These are phyloP conservation scores for Astropecten irregularis DNA, from an alignment of 53 echinoderm and acorn worm species.

Conservation along the genomic window DNA sequence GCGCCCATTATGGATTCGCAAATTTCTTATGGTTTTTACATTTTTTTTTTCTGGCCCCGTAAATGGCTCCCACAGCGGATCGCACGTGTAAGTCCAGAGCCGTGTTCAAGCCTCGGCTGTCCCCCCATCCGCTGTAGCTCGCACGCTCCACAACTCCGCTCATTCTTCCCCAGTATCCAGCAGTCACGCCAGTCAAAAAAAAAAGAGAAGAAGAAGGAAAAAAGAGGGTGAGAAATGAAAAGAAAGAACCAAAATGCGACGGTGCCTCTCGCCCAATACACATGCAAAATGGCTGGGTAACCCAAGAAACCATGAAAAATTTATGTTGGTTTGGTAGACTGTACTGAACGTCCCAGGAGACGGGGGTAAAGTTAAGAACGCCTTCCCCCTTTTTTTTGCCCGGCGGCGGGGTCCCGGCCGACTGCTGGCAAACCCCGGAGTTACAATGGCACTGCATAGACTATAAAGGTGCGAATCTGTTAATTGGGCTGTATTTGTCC, in stretches of 20 bases:
- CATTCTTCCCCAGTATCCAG: not conserved
- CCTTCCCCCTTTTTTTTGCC: slow-evolving; percentile 54
- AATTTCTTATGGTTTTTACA: slow-evolving; percentile 33
- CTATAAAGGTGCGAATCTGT: slow-evolving; percentile 26
- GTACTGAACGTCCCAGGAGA: slow-evolving; percentile 31
- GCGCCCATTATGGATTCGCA: slow-evolving; percentile 19
- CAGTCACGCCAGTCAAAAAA: slow-evolving; percentile 10
- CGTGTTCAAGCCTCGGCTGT: not conserved
- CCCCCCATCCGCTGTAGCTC: not conserved
- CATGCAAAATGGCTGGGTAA: slow-evolving; percentile 59
- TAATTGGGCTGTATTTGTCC: slow-evolving; percentile 49
- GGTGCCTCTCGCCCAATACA: slow-evolving; percentile 19
- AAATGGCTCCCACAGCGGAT: not conserved
- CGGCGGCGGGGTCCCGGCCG: not conserved
- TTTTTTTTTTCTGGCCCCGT: not conserved
- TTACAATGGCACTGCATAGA: slow-evolving; percentile 18
- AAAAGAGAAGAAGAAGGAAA: not conserved
- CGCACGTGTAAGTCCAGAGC: slow-evolving; percentile 45
- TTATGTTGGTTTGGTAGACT: slow-evolving; percentile 56
- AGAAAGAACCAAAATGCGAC: no score
- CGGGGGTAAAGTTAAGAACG: slow-evolving; percentile 24
- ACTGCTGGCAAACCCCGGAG: not conserved
- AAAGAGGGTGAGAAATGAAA: slow-evolving; percentile 23
- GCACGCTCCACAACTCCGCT: not conserved
- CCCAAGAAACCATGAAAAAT: slow-evolving; percentile 65